Base-by-base conservation (phyloP, 1,140 invertebrate species). In the Diabrotica virgifera region DNA sequence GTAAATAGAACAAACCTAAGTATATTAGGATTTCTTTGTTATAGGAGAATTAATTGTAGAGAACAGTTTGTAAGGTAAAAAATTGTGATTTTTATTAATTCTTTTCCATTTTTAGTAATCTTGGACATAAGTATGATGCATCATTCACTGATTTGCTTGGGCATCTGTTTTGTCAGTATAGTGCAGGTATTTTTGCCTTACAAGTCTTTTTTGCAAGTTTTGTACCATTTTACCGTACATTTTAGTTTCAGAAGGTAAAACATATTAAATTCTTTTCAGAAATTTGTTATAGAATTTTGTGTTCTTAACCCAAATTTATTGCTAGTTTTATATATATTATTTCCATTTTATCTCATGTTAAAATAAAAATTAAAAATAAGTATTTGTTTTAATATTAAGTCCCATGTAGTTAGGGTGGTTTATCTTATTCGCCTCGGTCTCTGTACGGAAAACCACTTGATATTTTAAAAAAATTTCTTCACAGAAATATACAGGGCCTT, bases 161-260 rank as follows among this genome's bases (percentile, higher is more conserved):
- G 46, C 46, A 5, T 51, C 46, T 51, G 46, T 12, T 10, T 12
- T 51, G 5, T 51, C 1, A 51, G 2, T 51, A 51, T 51, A 9
- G 46, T 51, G 12, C 46, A 12, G 12, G 46, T 51, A 51, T 51
- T 2, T 51, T 51, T 51, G 5, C 12, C 12, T 9, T 51, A 9
- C 46, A 9, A 51, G 2, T 51, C 1, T 10, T 51, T 51, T 51
- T 51, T 5, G 4, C 24, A 24, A 1, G 24, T 24, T 24, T 24
- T 24, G 24, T 24, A 24, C 24, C 24, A 24, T 24, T 24, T 24
- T 24, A 24, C 4, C 24, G 24, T 24, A 24, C 24, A 24, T 24
- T 24, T 24, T 24, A 24, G 24, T 24, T 24, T 24, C 24, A 24
- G 4, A 24, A 4, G 4, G 24, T 80, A 8, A 81, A 77, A 60